These are phyloP conservation scores for Labeo rohita DNA, from an alignment of 2,113 vertebrate genomes.

Conservation along the genomic window DNA sequence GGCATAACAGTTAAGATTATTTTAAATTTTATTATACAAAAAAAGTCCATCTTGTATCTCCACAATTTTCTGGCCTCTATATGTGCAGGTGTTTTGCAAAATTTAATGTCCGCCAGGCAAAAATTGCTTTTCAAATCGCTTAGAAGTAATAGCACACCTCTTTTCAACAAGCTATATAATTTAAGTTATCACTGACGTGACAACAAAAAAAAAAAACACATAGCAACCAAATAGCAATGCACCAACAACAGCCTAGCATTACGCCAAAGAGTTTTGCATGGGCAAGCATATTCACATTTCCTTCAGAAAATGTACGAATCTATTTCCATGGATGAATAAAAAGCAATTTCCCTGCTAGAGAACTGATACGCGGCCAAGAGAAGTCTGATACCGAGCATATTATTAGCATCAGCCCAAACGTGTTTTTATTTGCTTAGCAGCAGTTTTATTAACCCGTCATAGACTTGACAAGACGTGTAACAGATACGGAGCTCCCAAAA, in stretches of 20 bases:
- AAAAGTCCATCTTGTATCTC: no score
- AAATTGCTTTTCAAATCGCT: background rate
- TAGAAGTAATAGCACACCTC: background rate
- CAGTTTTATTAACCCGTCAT: background rate
- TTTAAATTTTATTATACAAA: no score
- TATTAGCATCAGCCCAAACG: background rate
- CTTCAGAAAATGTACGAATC: background rate
- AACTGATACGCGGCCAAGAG: background rate
- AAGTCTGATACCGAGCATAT: background rate
- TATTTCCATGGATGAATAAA: background rate
- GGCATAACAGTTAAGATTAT: no score
- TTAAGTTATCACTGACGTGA: background rate
- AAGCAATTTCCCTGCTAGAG: background rate
- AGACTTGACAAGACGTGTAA: background rate
- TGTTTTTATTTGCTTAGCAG: background rate
- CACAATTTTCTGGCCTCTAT: background rate
- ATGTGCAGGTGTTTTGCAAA: background rate
- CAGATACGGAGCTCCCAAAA: background rate
- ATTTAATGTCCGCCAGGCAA: background rate
- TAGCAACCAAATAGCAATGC: background rate
- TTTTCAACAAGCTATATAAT: conserved; percentile 3
- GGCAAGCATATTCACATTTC: background rate
- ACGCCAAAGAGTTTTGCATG: background rate
- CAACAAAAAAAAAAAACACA: background rate
- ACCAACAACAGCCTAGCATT: background rate